phyloP scores from a whole-genome alignment of 2,113 vertebrate genomes.

The Chroicocephalus ridibundus region DNA sequence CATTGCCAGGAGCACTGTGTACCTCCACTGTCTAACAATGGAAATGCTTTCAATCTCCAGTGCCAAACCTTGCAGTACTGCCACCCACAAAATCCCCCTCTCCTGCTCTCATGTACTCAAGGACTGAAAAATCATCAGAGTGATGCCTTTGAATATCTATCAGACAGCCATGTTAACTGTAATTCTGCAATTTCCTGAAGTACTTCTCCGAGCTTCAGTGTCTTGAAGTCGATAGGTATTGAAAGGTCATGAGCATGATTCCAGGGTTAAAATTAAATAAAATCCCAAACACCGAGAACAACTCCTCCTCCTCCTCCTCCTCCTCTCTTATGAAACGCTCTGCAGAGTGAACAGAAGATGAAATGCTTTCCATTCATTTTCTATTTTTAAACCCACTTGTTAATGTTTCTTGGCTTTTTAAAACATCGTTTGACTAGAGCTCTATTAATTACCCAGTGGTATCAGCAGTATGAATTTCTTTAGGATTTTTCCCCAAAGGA shows the following conservation, averaged over 20 bases:
- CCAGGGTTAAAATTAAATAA: constrained; percentile 18
- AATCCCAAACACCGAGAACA: neutral
- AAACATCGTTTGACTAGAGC: constrained; percentile 10
- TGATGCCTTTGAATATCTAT: neutral
- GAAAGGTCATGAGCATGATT: neutral
- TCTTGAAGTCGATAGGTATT: neutral
- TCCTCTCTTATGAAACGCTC: constrained; percentile 39
- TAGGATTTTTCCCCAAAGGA: neutral
- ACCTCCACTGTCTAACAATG: neutral
- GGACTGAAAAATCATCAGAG: neutral
- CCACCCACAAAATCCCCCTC: neutral
- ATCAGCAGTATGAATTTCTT: constrained; percentile 19
- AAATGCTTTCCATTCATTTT: constrained; percentile 34
- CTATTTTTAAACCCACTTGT: constrained; percentile 49
- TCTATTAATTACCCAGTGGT: constrained; percentile 10
- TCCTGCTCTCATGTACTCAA: neutral
- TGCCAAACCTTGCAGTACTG: neutral
- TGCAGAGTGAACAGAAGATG: neutral
- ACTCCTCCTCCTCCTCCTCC: constrained; percentile 5
- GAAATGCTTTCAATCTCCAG: neutral
- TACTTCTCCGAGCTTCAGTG: neutral
- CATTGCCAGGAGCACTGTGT: neutral
- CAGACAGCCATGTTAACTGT: neutral
- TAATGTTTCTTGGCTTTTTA: constrained; percentile 41
- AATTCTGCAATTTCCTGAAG: neutral